Evolutionary conservation across 1,140 invertebrate genomes (phyloP).

Genomic region (Drosophila grimshawi): DNA sequence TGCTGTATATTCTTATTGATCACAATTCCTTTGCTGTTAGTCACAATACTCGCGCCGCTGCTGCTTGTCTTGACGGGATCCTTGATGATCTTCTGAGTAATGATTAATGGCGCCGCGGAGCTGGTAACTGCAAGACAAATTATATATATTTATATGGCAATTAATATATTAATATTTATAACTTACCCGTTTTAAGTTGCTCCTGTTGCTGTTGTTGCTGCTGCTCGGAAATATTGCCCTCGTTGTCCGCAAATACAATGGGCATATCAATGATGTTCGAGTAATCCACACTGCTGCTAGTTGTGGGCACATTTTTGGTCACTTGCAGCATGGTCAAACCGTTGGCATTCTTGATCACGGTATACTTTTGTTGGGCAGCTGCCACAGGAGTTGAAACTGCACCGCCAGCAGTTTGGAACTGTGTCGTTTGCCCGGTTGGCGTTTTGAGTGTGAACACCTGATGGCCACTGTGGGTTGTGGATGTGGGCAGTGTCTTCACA

Average conservation of each 20-base stretch:
- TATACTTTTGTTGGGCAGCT: conserved; percentile 76
- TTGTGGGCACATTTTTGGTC: conserved; percentile 37
- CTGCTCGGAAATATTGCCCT: conserved; percentile 77
- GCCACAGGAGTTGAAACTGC: conserved; percentile 32
- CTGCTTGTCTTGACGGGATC: conserved; percentile 35
- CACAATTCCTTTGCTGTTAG: conserved; percentile 54
- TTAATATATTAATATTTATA: too few relatives aligned
- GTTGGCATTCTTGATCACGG: conserved; percentile 85
- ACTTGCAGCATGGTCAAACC: conserved; percentile 68
- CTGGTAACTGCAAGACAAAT: conserved; percentile 21
- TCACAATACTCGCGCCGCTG: not conserved
- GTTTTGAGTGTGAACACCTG: conserved; percentile 77
- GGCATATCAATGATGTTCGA: conserved; percentile 88
- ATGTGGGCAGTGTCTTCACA: conserved; percentile 61
- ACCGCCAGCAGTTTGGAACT: conserved; percentile 71
- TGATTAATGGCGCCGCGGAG: conserved; percentile 62
- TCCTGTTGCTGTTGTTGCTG: conserved; percentile 47
- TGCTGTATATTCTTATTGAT: conserved; percentile 73
- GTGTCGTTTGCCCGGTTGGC: conserved; percentile 58
- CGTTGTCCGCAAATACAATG: conserved; percentile 89
- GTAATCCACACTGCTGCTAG: conserved; percentile 84
- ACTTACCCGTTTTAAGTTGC: conserved; percentile 46
- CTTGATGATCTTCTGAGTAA: conserved; percentile 80
- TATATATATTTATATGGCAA: not conserved
- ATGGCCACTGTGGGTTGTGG: conserved; percentile 38